A percentile compares a stretch with the other conserved stretches of the same genome.
Conservation (phyloP, 2,888 invertebrate genomes). For the Drosophila rubida region DNA sequence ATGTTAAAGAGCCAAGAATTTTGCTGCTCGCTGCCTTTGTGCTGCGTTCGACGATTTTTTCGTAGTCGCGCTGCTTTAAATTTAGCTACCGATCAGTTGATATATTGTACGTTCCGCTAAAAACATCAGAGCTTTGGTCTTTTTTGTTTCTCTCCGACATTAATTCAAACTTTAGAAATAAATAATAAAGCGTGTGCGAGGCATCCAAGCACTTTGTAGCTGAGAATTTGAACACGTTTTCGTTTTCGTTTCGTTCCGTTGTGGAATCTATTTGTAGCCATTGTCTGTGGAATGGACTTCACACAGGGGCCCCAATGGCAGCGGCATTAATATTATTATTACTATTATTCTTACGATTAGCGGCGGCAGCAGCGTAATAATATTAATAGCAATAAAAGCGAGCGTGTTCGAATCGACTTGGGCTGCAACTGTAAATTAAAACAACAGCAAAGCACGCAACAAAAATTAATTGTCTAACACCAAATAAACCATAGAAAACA, state of each 20-base stretch:
- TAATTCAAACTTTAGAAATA: conserved; percentile 44
- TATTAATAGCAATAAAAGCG: conserved; percentile 59
- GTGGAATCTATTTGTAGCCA: conserved; percentile 16
- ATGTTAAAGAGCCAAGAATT: conserved; percentile 56
- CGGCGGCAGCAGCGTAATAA: conserved; percentile 18
- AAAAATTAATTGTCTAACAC: conserved; percentile 84
- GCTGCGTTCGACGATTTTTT: conserved; percentile 8
- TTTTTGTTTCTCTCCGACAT: too few species aligned
- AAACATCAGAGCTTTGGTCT: conserved; percentile 8
- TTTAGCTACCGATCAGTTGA: conserved; percentile 49
- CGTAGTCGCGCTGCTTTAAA: conserved; percentile 47
- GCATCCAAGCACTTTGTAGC: conserved; percentile 10
- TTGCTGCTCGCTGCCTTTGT: conserved; percentile 7
- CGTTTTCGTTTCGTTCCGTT: too few species aligned
- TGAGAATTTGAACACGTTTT: conserved; percentile 28
- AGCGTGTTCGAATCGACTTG: conserved; percentile 57
- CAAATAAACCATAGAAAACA: conserved; percentile 74
- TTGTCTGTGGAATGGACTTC: conserved; percentile 9
- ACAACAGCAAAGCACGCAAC: conserved; percentile 82
- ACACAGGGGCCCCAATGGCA: conserved; percentile 13
- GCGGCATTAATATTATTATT: conserved; percentile 24
- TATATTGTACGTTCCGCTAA: conserved; percentile 14
- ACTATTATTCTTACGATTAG: conserved; percentile 20
- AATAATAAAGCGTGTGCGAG: conserved; percentile 11
- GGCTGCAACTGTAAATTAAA: conserved; percentile 77